Percentiles rank a stretch among this genome's conserved stretches.
phyloP scores from a whole-genome alignment of 2,797 vertebrate species.

The Varecia variegata region DNA sequence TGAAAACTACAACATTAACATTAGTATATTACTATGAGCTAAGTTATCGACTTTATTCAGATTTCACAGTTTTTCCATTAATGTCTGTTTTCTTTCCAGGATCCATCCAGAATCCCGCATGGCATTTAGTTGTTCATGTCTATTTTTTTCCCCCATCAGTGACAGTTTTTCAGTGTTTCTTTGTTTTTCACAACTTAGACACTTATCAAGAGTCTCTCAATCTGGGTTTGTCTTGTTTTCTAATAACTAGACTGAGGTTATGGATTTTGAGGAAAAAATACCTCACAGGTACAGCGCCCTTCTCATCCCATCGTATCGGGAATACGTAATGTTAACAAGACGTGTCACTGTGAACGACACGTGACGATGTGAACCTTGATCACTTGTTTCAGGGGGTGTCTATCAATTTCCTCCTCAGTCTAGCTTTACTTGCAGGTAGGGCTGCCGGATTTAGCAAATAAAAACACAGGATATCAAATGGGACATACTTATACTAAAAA shows the following conservation, averaged over 20 bases:
- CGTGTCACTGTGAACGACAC: background rate
- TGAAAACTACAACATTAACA: background rate
- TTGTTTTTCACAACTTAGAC: background rate
- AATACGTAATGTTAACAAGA: background rate
- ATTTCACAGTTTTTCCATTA: background rate
- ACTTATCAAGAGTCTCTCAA: background rate
- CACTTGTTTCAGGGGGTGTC: background rate
- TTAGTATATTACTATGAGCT: background rate
- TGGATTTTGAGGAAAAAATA: background rate
- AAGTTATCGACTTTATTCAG: background rate
- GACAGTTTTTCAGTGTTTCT: background rate
- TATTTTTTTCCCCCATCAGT: background rate
- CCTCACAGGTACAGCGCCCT: background rate
- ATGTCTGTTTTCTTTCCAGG: background rate
- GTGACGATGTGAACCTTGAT: no score
- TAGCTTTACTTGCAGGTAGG: background rate
- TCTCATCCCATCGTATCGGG: background rate
- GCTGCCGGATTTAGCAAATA: background rate
- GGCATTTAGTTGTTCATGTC: background rate
- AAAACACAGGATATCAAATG: background rate
- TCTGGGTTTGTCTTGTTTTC: background rate
- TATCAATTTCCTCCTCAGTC: background rate
- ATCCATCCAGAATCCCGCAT: background rate
- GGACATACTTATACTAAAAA: background rate
- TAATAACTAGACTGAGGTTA: background rate